Percentiles rank a stretch among this genome's conserved stretches.
These are phyloP conservation scores for Ondatra zibethicus DNA, from an alignment of 2,113 vertebrate species.

Conservation along the genomic window DNA sequence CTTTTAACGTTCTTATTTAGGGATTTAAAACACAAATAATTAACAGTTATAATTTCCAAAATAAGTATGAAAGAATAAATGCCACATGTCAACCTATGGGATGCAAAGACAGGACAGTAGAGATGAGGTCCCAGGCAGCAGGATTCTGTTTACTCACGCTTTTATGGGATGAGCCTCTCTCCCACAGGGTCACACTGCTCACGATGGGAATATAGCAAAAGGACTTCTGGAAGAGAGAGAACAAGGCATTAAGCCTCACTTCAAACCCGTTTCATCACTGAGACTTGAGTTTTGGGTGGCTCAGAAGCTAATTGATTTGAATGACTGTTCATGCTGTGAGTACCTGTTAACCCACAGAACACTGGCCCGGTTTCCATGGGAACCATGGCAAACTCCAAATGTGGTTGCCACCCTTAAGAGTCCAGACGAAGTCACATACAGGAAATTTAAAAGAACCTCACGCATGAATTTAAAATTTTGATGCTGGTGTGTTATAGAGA, in stretches of 20 bases:
- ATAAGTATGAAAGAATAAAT: not conserved
- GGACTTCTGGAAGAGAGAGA: slow-evolving; percentile 74
- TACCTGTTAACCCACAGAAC: not conserved
- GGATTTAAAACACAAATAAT: not conserved
- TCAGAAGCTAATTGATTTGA: not conserved
- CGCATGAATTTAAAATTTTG: slow-evolving; percentile 7
- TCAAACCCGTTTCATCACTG: not conserved
- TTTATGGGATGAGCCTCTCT: slow-evolving; percentile 74
- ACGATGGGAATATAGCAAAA: slow-evolving; percentile 82
- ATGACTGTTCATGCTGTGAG: not conserved
- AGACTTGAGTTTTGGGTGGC: not conserved
- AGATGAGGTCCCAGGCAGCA: not conserved
- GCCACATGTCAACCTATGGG: not conserved
- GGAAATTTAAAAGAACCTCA: not conserved
- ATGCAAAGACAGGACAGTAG: not conserved
- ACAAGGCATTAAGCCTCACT: slow-evolving; percentile 7
- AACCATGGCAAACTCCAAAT: not conserved
- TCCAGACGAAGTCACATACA: not conserved
- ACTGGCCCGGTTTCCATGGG: not conserved
- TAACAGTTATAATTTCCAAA: not conserved
- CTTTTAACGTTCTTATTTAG: not conserved
- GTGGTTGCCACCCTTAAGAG: not conserved
- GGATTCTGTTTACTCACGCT: not conserved
- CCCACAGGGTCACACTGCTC: slow-evolving; percentile 82
- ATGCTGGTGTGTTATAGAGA: not conserved